Conservation (phyloP, 2,888 invertebrate species). For the Platypus cylindrus region DNA sequence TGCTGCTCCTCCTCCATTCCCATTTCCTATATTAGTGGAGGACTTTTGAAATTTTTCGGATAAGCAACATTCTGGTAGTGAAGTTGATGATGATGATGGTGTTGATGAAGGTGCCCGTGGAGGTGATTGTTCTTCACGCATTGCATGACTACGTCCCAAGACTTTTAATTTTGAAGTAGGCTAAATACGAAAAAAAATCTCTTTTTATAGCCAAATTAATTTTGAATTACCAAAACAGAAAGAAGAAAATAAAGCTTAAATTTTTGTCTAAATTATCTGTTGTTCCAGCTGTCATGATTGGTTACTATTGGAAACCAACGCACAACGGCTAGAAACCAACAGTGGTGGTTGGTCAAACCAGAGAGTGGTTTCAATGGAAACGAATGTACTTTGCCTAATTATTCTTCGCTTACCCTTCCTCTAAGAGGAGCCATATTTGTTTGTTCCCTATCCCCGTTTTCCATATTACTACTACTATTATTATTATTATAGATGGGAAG, state of each 20-base stretch:
- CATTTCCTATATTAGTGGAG: too few relatives aligned
- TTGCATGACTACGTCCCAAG: conserved; percentile 79
- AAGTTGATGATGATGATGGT: conserved; percentile 3
- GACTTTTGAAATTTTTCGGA: too few relatives aligned
- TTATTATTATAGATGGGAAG: too few relatives aligned
- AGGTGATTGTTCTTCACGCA: conserved; percentile 66
- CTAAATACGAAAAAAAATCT: conserved; percentile 31
- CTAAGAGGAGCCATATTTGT: conserved; percentile 18
- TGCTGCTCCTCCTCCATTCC: conserved; percentile 5
- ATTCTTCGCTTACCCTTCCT: conserved; percentile 21
- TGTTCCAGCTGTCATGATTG: too few relatives aligned
- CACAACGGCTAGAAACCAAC: too few relatives aligned
- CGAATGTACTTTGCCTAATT: too few relatives aligned
- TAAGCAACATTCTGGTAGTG: too few relatives aligned
- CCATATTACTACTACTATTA: too few relatives aligned
- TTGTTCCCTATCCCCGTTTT: conserved; percentile 20
- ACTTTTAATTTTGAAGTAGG: conserved; percentile 65
- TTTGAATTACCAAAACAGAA: background rate
- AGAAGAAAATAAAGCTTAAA: background rate
- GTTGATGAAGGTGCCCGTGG: conserved; percentile 37
- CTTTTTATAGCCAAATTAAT: background rate
- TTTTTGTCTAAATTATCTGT: too few relatives aligned
- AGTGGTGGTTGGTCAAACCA: too few relatives aligned
- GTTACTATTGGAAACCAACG: too few relatives aligned
- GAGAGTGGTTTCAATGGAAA: too few relatives aligned